A percentile compares a stretch with the other conserved stretches of the same genome.
Evolutionary conservation across 2,113 vertebrate species (phyloP).

Genomic region (Lucifuga dentata): DNA sequence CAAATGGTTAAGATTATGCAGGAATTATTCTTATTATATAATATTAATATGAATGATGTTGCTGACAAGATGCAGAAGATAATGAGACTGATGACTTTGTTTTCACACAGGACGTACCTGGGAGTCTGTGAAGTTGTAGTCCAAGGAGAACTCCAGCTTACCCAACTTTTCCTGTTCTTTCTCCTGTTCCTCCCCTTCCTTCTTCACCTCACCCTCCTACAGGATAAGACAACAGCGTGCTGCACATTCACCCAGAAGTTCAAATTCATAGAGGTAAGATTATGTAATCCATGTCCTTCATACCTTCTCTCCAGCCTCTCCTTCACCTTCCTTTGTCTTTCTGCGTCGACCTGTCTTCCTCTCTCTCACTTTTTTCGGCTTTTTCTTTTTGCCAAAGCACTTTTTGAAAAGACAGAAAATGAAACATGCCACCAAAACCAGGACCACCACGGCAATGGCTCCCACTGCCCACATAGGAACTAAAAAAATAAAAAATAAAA

Average conservation of each 20-base stretch:
- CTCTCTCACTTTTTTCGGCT: slow-evolving; percentile 88
- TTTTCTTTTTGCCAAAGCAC: slow-evolving; percentile 85
- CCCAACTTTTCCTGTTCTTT: slow-evolving; percentile 86
- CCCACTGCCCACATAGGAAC: slow-evolving; percentile 89
- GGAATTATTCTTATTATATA: background rate
- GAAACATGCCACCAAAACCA: slow-evolving; percentile 82
- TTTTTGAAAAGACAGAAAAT: slow-evolving; percentile 87
- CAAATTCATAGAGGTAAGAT: slow-evolving; percentile 6
- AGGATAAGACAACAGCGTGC: background rate
- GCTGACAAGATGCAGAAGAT: too few relatives aligned
- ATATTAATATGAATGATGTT: too few relatives aligned
- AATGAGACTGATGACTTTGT: background rate
- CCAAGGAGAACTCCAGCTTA: slow-evolving; percentile 89
- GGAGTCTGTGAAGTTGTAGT: slow-evolving; percentile 90
- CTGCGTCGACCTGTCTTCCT: slow-evolving; percentile 84
- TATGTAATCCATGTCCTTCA: background rate
- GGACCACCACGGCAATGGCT: slow-evolving; percentile 84
- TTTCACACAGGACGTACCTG: slow-evolving; percentile 77
- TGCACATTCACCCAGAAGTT: background rate
- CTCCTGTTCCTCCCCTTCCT: slow-evolving; percentile 80
- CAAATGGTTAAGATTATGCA: background rate
- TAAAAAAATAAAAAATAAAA: slow-evolving; percentile 71
- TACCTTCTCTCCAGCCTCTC: slow-evolving; percentile 73
- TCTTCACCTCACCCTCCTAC: slow-evolving; percentile 86
- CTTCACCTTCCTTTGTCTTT: slow-evolving; percentile 66